A percentile compares a stretch with the other conserved stretches of the same genome.
Conservation (phyloP, 64 coral and sea anemone species). For the Montipora capricornis region DNA sequence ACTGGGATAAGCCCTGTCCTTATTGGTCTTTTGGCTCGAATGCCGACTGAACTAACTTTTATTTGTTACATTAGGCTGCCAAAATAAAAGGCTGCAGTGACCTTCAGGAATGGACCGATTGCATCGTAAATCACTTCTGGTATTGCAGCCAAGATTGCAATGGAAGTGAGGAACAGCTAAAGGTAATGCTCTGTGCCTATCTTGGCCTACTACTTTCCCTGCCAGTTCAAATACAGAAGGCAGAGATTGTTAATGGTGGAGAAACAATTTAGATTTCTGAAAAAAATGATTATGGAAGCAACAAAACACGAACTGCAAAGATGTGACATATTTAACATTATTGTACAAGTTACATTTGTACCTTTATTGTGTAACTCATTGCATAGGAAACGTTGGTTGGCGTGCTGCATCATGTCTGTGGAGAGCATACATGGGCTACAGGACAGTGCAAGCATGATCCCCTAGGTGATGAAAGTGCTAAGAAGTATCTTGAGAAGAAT, state of each 20-base stretch:
- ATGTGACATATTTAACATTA: no score
- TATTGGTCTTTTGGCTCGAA: no score
- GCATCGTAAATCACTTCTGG: slow-evolving; percentile 74
- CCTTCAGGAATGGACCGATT: slow-evolving; percentile 44
- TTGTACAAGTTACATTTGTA: no score
- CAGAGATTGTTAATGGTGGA: neutral
- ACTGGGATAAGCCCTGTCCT: no score
- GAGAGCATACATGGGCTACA: slow-evolving; percentile 34
- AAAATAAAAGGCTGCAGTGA: slow-evolving; percentile 41
- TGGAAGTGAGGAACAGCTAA: slow-evolving; percentile 38
- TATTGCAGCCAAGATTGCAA: slow-evolving; percentile 34
- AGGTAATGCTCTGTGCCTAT: slow-evolving; percentile 34
- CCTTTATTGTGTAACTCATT: neutral
- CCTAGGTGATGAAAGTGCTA: neutral
- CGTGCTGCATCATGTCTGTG: slow-evolving; percentile 65
- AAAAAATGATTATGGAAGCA: no score
- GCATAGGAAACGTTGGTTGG: slow-evolving; percentile 33
- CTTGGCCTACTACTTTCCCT: no score
- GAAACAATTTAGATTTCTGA: neutral
- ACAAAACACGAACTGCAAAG: no score
- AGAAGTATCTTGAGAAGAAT: neutral
- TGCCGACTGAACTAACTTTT: neutral
- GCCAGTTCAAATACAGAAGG: neutral
- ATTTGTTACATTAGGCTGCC: slow-evolving; percentile 27
- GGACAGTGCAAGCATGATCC: slow-evolving; percentile 31